A percentile compares a stretch with the other conserved stretches of the same genome.
These are phyloP conservation scores for Rhinatrema bivittatum DNA, from an alignment of 2,797 vertebrate genomes.

Conservation along the genomic window DNA sequence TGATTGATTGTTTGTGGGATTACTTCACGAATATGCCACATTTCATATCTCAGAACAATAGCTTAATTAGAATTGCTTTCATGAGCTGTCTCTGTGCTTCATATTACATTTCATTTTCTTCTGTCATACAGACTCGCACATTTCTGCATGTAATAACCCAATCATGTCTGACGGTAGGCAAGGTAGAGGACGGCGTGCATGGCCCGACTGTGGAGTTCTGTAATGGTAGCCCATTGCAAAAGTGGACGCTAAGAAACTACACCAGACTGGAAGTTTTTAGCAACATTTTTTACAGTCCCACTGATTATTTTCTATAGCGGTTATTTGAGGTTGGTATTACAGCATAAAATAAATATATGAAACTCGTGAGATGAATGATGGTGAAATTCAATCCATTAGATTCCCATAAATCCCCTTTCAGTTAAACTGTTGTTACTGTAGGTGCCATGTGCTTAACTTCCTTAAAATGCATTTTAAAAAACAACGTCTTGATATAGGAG, in stretches of 20 bases:
- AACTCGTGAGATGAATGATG: too few relatives aligned
- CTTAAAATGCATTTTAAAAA: too few relatives aligned
- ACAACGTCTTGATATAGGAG: too few relatives aligned
- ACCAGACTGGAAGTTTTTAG: constrained; percentile 76
- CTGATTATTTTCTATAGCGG: constrained; percentile 80
- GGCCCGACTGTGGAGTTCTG: constrained; percentile 83
- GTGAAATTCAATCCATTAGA: too few relatives aligned
- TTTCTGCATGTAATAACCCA: constrained; percentile 87
- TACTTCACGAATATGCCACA: too few relatives aligned
- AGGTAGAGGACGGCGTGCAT: constrained; percentile 68
- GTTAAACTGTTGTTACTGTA: too few relatives aligned
- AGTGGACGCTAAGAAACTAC: constrained; percentile 80
- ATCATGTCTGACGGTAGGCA: constrained; percentile 84
- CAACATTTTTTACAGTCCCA: constrained; percentile 77
- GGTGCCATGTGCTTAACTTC: too few relatives aligned
- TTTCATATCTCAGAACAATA: too few relatives aligned
- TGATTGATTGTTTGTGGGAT: too few relatives aligned
- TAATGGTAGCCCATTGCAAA: constrained; percentile 64
- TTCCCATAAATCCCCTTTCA: too few relatives aligned
- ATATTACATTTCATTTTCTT: constrained; percentile 34
- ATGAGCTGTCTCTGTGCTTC: constrained; percentile 5
- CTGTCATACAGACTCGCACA: constrained; percentile 71
- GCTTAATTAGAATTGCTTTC: too few relatives aligned
- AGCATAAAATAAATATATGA: too few relatives aligned
- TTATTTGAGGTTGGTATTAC: constrained; percentile 48